Evolutionary conservation across 2,888 invertebrate species (phyloP).

Genomic region (Atethmia centrago): DNA sequence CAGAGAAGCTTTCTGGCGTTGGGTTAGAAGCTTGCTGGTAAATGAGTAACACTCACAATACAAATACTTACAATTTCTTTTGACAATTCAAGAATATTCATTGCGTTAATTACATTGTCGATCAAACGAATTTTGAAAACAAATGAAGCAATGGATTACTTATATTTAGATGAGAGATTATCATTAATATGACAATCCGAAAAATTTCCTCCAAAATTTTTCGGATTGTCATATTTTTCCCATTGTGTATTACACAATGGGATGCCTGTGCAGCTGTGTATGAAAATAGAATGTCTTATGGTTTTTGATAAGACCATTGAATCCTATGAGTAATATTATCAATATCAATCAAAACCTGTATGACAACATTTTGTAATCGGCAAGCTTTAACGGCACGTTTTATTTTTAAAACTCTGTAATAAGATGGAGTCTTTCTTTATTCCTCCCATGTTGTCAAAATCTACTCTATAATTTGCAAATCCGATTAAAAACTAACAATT

Average conservation of each 20-base stretch:
- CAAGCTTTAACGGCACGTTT: too few species aligned
- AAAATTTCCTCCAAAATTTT: too few species aligned
- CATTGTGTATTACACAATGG: too few species aligned
- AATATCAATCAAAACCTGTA: too few species aligned
- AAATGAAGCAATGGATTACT: too few species aligned
- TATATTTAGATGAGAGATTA: too few species aligned
- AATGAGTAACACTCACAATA: background rate
- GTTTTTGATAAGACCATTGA: background rate
- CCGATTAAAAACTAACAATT: slow-evolving; percentile 36
- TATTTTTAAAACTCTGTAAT: background rate
- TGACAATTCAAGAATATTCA: background rate
- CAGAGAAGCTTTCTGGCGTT: background rate
- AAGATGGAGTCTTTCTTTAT: background rate
- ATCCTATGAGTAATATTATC: too few species aligned
- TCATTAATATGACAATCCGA: too few species aligned
- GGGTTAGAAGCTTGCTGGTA: background rate
- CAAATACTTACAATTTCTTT: background rate
- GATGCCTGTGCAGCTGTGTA: background rate
- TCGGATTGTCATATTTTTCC: too few species aligned
- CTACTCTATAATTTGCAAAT: slow-evolving; percentile 41
- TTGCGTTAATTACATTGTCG: background rate
- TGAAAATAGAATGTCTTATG: too few species aligned
- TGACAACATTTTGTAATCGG: background rate
- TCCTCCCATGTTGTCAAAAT: background rate
- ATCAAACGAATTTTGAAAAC: background rate